These are phyloP conservation scores for Pogoniulus pusillus DNA, from an alignment of 2,797 vertebrate species.

Conservation along the genomic window DNA sequence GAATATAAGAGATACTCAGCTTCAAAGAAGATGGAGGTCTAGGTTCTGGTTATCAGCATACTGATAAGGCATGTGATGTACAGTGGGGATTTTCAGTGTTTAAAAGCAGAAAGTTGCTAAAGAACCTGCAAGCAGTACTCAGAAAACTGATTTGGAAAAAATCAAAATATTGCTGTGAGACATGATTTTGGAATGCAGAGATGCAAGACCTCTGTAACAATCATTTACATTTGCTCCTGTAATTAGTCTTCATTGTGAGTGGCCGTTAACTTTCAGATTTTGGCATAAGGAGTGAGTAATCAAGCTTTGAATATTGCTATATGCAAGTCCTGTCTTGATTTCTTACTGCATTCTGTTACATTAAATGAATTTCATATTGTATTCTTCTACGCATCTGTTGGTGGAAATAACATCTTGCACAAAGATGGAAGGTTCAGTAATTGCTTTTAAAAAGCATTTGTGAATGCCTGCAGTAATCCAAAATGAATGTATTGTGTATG, in stretches of 20 bases:
- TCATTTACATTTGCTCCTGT: neutral
- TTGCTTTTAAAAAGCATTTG: neutral
- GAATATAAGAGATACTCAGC: neutral
- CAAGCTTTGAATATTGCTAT: neutral
- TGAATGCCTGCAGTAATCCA: constrained; percentile 1
- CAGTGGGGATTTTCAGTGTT: neutral
- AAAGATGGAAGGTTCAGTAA: neutral
- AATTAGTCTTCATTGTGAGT: neutral
- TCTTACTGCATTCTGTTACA: neutral
- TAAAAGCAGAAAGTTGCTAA: neutral
- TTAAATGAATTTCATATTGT: neutral
- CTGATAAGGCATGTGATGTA: neutral
- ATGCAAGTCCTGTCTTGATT: neutral
- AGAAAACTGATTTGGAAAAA: neutral
- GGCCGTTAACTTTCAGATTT: constrained; percentile 30
- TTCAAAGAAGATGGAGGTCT: neutral
- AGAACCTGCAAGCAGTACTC: neutral
- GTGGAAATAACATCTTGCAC: neutral
- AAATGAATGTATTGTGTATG: neutral
- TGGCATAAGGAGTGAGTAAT: neutral
- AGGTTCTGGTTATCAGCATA: neutral
- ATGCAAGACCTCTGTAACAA: neutral
- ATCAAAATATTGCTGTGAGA: neutral
- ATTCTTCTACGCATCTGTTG: neutral
- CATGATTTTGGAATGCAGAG: neutral